phyloP scores from a whole-genome alignment of 2,797 vertebrate genomes.

The Dryobates pubescens region DNA sequence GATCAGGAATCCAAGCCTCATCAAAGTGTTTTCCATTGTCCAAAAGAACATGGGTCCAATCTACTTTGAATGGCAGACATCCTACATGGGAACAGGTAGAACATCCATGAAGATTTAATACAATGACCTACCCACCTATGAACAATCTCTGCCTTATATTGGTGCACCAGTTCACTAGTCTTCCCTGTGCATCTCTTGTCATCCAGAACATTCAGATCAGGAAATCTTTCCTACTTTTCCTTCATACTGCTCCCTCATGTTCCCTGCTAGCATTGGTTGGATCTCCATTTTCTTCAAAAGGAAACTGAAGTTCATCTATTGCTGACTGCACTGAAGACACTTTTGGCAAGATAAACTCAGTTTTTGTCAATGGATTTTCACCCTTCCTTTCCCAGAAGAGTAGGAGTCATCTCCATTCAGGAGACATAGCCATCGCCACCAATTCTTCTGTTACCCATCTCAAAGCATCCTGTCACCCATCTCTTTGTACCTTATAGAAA shows the following conservation, averaged over 20 bases:
- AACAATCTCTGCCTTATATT: not conserved
- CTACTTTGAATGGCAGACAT: not conserved
- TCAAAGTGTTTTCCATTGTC: not conserved
- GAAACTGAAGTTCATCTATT: not conserved
- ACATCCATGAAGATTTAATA: not conserved
- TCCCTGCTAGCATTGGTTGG: not conserved
- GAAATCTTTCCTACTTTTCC: not conserved
- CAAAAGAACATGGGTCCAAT: not conserved
- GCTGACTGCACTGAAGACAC: not conserved
- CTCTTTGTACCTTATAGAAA: not conserved
- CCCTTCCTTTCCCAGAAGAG: not conserved
- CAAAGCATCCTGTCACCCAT: not conserved
- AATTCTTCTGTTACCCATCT: not conserved
- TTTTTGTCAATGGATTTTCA: not conserved
- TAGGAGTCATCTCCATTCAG: not conserved
- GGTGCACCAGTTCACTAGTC: not conserved
- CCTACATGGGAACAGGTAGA: not conserved
- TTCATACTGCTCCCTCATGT: not conserved
- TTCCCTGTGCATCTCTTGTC: not conserved
- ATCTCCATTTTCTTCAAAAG: not conserved
- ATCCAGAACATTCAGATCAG: not conserved
- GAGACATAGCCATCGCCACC: not conserved
- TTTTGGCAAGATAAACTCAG: not conserved
- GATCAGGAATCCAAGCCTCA: not conserved
- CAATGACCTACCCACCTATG: not conserved